These are phyloP conservation scores for Scaptomyza reducta DNA, from an alignment of 2,888 invertebrate species.

Conservation along the genomic window DNA sequence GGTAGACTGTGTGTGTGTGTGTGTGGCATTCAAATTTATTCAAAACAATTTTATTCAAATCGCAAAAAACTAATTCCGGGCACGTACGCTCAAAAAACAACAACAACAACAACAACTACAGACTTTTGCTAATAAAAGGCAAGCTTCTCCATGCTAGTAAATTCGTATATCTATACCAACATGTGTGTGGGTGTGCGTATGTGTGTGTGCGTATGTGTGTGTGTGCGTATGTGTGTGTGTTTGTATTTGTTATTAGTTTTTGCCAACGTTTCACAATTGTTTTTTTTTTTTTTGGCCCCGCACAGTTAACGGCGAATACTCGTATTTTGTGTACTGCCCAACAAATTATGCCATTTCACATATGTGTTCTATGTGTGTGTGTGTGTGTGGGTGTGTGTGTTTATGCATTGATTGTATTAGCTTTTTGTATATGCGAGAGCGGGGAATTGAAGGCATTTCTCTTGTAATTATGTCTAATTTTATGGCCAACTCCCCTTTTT, in stretches of 20 bases:
- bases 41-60: slow-evolving; percentile 79
- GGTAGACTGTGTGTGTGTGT: slow-evolving; percentile 40
- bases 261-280: slow-evolving; percentile 62
- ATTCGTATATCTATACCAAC: slow-evolving; percentile 44
- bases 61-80: slow-evolving; percentile 77
- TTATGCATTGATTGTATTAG: slow-evolving; percentile 44
- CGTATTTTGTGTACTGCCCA: slow-evolving; percentile 60
- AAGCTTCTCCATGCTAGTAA: slow-evolving; percentile 42
- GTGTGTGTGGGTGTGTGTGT: slow-evolving; percentile 22
- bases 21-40: slow-evolving; percentile 73
- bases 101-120: slow-evolving; percentile 19
- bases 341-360: slow-evolving; percentile 69
- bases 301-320: slow-evolving; percentile 51
- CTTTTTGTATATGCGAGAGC: slow-evolving; percentile 12
- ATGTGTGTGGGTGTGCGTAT: slow-evolving; percentile 9
- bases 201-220: slow-evolving; percentile 14
- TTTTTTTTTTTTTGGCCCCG: slow-evolving; percentile 47
- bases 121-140: slow-evolving; percentile 55
- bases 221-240: slow-evolving; percentile 17
- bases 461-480: slow-evolving; percentile 78
- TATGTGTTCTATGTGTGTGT: slow-evolving; percentile 25
- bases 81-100: slow-evolving; percentile 59
- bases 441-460: slow-evolving; percentile 35
- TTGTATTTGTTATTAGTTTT: slow-evolving; percentile 56
- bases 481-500: slow-evolving; percentile 41